These are phyloP conservation scores for Poecile montanus DNA, from an alignment of 2,797 vertebrate genomes.

Conservation along the genomic window DNA sequence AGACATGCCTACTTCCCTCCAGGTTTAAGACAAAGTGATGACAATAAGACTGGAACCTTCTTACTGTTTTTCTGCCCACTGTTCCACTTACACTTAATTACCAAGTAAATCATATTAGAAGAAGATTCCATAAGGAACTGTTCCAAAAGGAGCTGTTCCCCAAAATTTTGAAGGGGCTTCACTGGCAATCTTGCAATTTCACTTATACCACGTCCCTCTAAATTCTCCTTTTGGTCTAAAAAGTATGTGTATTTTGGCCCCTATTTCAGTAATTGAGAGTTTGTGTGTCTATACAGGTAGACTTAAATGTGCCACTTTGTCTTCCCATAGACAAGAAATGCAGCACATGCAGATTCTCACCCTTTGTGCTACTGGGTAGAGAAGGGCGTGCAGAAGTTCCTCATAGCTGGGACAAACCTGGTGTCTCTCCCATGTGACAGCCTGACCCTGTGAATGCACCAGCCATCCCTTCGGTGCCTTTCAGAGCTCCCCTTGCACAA, in stretches of 20 bases:
- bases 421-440: background rate
- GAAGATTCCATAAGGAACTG: background rate
- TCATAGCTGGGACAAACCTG: background rate
- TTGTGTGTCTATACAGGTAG: background rate
- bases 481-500: background rate
- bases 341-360: background rate
- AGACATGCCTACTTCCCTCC: background rate
- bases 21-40: background rate
- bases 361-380: background rate
- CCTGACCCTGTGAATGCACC: background rate
- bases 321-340: background rate
- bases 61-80: background rate
- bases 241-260: background rate
- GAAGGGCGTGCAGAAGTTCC: background rate
- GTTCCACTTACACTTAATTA: background rate
- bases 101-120: background rate
- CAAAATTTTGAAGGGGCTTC: background rate
- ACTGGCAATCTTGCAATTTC: background rate
- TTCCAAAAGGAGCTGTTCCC: background rate
- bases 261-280: background rate
- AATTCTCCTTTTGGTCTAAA: background rate
- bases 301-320: background rate
- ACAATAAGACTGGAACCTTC: background rate
- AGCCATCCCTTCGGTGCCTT: fast-evolving
- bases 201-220: background rate